Evolutionary conservation across 2,113 vertebrate genomes (phyloP).

Genomic region (Zosterops japonicus): DNA sequence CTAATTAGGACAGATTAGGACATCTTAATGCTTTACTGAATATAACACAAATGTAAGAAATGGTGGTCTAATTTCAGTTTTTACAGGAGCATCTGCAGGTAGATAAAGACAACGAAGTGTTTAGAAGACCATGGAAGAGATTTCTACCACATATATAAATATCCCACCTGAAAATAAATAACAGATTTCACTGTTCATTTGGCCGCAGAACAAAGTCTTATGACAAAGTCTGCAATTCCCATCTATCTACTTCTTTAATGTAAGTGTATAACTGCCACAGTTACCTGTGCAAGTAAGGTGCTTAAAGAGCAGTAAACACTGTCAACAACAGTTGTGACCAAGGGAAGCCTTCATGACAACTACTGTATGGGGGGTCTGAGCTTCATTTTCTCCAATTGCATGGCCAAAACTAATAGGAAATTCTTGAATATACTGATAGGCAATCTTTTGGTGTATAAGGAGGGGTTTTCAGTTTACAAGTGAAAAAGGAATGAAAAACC

Average conservation of each 20-base stretch:
- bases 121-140: not conserved
- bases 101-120: not conserved
- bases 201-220: not conserved
- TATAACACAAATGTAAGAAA: not conserved
- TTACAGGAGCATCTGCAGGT: not conserved
- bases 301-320: not conserved
- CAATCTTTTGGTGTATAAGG: not conserved
- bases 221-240: not conserved
- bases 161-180: not conserved
- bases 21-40: not conserved
- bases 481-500: not conserved
- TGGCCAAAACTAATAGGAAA: not conserved
- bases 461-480: not conserved
- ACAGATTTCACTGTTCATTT: not conserved
- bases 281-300: not conserved
- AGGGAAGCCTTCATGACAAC: not conserved
- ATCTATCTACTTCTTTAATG: not conserved
- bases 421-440: not conserved
- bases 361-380: not conserved
- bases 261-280: not conserved
- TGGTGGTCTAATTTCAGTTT: not conserved
- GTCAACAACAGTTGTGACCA: not conserved
- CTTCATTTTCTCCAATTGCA: accelerated
- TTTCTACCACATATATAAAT: not conserved
- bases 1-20: not conserved